Evolutionary conservation across 1,140 invertebrate genomes (phyloP).

Genomic region (Lordiphosa collinella): DNA sequence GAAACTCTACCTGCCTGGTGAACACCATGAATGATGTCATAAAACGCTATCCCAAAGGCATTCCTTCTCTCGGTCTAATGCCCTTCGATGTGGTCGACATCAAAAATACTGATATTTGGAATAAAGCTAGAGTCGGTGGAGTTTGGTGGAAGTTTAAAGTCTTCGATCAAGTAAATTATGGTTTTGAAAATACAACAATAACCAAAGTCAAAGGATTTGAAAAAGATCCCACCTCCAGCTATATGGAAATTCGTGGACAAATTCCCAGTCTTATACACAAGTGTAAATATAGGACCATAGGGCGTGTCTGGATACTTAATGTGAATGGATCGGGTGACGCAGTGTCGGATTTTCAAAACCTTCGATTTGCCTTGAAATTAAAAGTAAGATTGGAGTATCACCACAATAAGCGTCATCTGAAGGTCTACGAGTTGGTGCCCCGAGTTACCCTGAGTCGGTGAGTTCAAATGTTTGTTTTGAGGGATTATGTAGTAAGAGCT

Average conservation of each 20-base stretch:
- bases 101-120: conserved; percentile 11
- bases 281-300: conserved; percentile 13
- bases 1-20: conserved; percentile 15
- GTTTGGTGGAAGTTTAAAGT: conserved; percentile 21
- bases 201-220: no score
- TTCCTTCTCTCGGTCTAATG: conserved; percentile 21
- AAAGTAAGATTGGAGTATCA: no score
- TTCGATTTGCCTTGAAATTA: no score
- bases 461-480: background rate
- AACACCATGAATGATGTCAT: no score
- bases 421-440: conserved; percentile 22
- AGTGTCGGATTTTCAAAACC: conserved; percentile 31
- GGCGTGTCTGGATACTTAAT: conserved; percentile 6
- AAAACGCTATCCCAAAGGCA: conserved; percentile 7
- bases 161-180: conserved; percentile 28
- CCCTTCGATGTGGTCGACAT: conserved; percentile 26
- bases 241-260: conserved; percentile 35
- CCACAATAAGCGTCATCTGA: no score
- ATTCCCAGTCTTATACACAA: conserved; percentile 35
- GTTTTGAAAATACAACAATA: no score
- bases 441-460: conserved; percentile 22
- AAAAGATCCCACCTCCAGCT: conserved; percentile 25
- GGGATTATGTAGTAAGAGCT: background rate
- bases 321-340: conserved; percentile 19
- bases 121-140: conserved; percentile 3